Base-by-base conservation (phyloP, 2,888 invertebrate genomes). In the Glomeris marginata region DNA sequence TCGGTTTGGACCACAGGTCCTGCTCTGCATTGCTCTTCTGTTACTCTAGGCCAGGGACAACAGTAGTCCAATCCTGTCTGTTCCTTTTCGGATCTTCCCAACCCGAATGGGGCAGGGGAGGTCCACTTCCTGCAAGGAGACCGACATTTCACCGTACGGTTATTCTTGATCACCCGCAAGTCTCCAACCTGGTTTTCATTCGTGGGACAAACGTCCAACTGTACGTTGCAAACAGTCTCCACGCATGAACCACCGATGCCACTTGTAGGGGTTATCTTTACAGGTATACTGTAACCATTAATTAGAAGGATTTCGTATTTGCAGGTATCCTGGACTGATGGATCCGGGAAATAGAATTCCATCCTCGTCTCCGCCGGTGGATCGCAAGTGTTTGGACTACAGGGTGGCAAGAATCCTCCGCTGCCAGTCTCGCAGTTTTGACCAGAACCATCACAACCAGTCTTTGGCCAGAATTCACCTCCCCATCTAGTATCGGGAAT, bases 91-190 rank as follows among this genome's bases (percentile, higher is more conserved):
- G 48, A 28, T 43, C 34, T 16, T 18, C 48, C 48, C 36, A 44
- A 34, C 16, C 48, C 48, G 43, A 34, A 48, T 13, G 48, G 48
- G 3, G 48, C 34, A 10, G 48, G 48, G 20, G 20, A 48, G 28
- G 45, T 48, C 48, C 48, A 48, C 21, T 16, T 41, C 43, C 41
- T 48, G 33, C 48, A 48, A 2, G 48, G 48, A 2, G 48, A 45
- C 43, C 45, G 34, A 16, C 48, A 48, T 41, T 34, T 28, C 2
- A 43, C 43, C n/a, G 33, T 28, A 1, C 21, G 5, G 16, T 41
- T 41, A 48, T 48, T 35, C 18, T 13, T 33, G 33, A 33, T 18
- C 5, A 43, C 48, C 5, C 48, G 34, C 2, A 48, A 20, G 43
- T 48, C 48, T 42, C 48, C 48, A 11, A 48, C 15, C 13, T 33